phyloP scores from a whole-genome alignment of 2,113 vertebrate genomes.

The Spea bombifrons region DNA sequence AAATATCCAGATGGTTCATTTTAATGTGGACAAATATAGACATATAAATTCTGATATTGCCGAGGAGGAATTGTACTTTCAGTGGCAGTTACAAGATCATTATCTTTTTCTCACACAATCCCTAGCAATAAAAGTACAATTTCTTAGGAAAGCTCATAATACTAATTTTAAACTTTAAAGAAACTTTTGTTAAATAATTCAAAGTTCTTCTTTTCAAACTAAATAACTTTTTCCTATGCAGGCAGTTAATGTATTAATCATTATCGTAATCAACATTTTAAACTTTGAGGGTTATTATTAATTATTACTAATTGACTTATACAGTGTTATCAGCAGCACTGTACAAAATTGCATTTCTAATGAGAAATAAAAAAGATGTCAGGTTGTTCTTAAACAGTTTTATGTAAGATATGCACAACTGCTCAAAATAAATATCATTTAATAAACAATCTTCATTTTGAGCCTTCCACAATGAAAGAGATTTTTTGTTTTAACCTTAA shows the following conservation, averaged over 20 bases:
- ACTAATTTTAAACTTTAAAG: neutral
- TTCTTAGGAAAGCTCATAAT: neutral
- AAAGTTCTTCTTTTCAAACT: neutral
- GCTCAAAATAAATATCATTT: neutral
- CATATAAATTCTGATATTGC: neutral
- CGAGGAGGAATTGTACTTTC: neutral
- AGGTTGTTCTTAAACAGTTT: neutral
- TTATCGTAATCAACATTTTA: too few relatives aligned
- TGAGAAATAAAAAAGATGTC: neutral
- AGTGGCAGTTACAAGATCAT: neutral
- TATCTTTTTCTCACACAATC: neutral
- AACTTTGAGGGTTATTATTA: too few relatives aligned
- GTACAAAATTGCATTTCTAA: too few relatives aligned
- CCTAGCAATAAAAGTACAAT: neutral
- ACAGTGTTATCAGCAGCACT: too few relatives aligned
- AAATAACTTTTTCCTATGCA: neutral
- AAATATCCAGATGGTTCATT: constrained; percentile 21
- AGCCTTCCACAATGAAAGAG: neutral
- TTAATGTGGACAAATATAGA: constrained; percentile 23
- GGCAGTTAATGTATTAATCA: neutral
- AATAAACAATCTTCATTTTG: neutral
- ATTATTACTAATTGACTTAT: too few relatives aligned
- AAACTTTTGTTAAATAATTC: neutral
- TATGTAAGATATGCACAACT: neutral
- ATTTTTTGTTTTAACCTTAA: neutral